Base-by-base conservation (phyloP, 2,113 vertebrate species). In the Empidonax traillii region DNA sequence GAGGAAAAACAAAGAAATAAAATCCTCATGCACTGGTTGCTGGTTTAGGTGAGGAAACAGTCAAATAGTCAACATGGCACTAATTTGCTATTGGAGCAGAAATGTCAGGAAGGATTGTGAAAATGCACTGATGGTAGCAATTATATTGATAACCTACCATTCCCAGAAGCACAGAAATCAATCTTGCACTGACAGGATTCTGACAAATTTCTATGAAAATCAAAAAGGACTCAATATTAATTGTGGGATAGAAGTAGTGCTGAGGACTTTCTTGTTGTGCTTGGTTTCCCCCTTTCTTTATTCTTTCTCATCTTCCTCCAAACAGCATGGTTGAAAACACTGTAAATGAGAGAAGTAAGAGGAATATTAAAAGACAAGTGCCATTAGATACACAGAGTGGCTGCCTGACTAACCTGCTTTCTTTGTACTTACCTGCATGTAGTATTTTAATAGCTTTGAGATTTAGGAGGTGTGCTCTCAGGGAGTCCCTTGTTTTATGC, bases 151-250 rank as follows among this genome's bases (percentile, higher is more conserved):
- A 96, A 90, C 73, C 87, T 90, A 68, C 37, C 24, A 59, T 95
- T 96, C 85, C 90, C 91, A 89, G 73, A 90, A 90, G 96, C 55
- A 39, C 85, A 66, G 72, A 93, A 95, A 97, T 97, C 96, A 95
- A 90, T 97, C 95, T 86, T 52, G 31, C 49, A 63, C 87, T 97
- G 94, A 95, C 91, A 96, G 49, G 43, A 55, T 49, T 84, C 91
- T 94, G 95, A 94, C 77, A 93, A 90, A 91, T 93, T 96, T 91
- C 92, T 76, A 41, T 84, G 93, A 83, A 96, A 97, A 96, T 97
- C 92, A 93, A 91, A 96, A 96, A 94, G 81, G 73, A 94, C 95
- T 97, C 97, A 89, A 93, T 97, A 96, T 85, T 96, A 35, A 14
- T 95, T 90, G 69, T 90, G 59, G 46, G 17, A 65, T 82, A 61